These are phyloP conservation scores for Myocastor coypus DNA, from an alignment of 2,113 vertebrate genomes.

Conservation along the genomic window DNA sequence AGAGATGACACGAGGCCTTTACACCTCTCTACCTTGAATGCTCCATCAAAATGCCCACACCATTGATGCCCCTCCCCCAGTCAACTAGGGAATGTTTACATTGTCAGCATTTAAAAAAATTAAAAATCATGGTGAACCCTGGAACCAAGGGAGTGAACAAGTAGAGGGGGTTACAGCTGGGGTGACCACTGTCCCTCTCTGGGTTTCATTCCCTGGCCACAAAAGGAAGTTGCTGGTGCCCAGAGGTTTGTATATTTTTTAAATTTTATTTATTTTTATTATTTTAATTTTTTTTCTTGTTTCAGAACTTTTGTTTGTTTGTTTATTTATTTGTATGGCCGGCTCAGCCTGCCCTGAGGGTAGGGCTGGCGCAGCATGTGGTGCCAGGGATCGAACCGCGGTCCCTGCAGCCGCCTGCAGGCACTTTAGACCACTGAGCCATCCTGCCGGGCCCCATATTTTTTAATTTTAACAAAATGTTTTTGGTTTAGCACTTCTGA, in stretches of 20 bases:
- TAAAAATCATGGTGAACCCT: background rate
- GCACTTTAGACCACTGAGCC: no score
- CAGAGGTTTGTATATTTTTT: background rate
- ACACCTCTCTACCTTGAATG: background rate
- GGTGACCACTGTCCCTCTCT: background rate
- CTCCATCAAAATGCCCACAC: background rate
- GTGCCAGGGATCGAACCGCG: no score
- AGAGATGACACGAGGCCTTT: background rate
- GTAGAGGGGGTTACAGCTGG: background rate
- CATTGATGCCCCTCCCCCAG: background rate
- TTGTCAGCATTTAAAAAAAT: background rate
- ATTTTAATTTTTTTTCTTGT: no score
- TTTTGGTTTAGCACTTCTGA: background rate
- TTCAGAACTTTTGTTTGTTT: no score
- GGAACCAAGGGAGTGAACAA: background rate
- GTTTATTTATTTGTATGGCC: no score
- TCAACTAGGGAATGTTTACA: background rate
- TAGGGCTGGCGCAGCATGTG: no score
- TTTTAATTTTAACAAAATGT: no score
- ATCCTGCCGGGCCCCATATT: no score
- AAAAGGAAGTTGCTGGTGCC: background rate
- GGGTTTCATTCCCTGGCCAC: background rate
- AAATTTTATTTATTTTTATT: no score
- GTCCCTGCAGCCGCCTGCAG: no score
- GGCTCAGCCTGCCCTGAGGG: no score